Percentiles rank a stretch among this genome's conserved stretches.
Evolutionary conservation across 1,140 invertebrate species (phyloP).

Genomic region (Anadara kagoshimensis): DNA sequence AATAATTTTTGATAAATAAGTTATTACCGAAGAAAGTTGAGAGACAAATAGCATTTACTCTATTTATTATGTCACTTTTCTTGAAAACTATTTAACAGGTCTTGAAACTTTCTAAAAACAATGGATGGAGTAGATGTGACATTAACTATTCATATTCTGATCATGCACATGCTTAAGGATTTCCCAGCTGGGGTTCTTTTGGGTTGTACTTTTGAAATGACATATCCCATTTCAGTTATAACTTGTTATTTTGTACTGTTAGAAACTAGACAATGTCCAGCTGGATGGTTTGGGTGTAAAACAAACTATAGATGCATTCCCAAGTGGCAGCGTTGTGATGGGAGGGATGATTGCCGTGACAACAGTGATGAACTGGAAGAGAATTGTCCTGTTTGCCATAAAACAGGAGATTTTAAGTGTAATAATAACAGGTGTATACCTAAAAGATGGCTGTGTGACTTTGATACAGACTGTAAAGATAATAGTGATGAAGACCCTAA

Average conservation of each 20-base stretch:
- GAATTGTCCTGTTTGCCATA: conserved; percentile 88
- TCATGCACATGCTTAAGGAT: no score
- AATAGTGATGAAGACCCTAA: conserved; percentile 89
- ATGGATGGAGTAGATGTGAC: no score
- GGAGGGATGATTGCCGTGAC: conserved; percentile 97
- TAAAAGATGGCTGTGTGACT: conserved; percentile 93
- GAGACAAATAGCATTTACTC: no score
- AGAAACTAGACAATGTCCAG: conserved; percentile 60
- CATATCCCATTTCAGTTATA: not conserved
- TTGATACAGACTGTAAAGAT: conserved; percentile 96
- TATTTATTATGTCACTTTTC: no score
- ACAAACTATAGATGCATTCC: conserved; percentile 93
- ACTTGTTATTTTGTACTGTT: conserved; percentile 1
- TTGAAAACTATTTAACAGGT: no score
- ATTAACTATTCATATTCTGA: no score
- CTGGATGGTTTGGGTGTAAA: conserved; percentile 68
- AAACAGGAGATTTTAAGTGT: conserved; percentile 92
- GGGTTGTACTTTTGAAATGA: no score
- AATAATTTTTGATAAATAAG: no score
- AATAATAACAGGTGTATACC: conserved; percentile 94
- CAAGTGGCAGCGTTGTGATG: conserved; percentile 93
- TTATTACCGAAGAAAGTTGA: no score
- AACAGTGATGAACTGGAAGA: conserved; percentile 92
- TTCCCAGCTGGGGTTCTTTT: no score
- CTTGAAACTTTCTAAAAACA: no score